Evolutionary conservation across 2,113 vertebrate genomes (phyloP).

Genomic region (Pedionomus torquatus): DNA sequence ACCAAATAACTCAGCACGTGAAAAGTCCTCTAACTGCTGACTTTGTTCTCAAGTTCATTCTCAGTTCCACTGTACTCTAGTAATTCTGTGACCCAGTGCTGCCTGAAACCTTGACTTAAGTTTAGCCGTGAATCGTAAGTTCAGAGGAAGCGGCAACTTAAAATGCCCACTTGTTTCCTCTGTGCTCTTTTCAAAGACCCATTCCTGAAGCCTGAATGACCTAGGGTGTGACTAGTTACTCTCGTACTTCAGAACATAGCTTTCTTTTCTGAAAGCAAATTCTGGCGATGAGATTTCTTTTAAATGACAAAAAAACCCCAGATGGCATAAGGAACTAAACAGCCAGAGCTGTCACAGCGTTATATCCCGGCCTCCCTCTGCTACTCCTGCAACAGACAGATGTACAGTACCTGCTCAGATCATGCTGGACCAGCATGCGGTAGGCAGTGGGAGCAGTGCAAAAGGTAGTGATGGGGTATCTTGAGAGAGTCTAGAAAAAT

Average conservation of each 20-base stretch:
- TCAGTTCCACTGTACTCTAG: background rate
- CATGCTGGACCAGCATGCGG: constrained; percentile 77
- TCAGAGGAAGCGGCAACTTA: background rate
- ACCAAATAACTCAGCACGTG: background rate
- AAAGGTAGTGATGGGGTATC: constrained; percentile 78
- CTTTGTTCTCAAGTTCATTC: background rate
- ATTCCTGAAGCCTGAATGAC: background rate
- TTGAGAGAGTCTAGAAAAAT: constrained; percentile 75
- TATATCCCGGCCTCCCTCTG: background rate
- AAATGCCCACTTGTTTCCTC: background rate
- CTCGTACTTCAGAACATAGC: background rate
- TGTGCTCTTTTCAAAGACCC: background rate
- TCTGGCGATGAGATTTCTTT: background rate
- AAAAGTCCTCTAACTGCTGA: background rate
- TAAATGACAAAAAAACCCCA: background rate
- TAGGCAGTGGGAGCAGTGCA: constrained; percentile 82
- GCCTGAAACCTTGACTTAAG: background rate
- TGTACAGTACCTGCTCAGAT: constrained; percentile 74
- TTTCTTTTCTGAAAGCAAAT: background rate
- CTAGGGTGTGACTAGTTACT: background rate
- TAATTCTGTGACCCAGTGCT: background rate
- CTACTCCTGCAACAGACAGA: background rate
- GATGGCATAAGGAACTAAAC: background rate
- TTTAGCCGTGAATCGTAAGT: background rate
- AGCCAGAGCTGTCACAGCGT: background rate